Base-by-base conservation (phyloP, 2,888 invertebrate species). In the Ethmia dodecea region DNA sequence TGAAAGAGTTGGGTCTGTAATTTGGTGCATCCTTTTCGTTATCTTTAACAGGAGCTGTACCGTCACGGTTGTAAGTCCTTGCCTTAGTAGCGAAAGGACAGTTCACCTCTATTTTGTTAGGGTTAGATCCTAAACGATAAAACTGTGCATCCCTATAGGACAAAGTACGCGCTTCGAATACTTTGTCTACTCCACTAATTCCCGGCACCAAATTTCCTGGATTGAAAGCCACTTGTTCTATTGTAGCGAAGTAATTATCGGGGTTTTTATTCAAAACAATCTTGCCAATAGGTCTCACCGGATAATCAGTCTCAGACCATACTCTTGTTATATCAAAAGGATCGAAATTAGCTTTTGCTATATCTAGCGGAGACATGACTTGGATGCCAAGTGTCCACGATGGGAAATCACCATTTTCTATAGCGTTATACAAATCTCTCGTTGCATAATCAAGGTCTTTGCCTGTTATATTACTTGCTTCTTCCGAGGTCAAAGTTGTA, bases 1-100 rank as follows among this genome's bases (percentile, higher is more conserved):
- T 80, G 72, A 96, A 97, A 48, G 94, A 94, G 80, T 97, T 97
- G 0, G 97, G 97, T 76, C 88, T 94, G 66, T 96, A 97, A 70
- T 96, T 96, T 2, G 96, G 96, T 1, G 93, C 92, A 12, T 92
- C 92, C 9, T 88, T 90, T 73, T 94, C 93, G 64, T 94, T 95
- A 51, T 91, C 88, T 14, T 81, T 73, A 16, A 89, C 81, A 26
- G 89, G 84, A 88, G 91, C 91, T 3, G 89, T 81, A 0, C 96
- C 46, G 31, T 52, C 46, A 8, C 52, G 41, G 13, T 43, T 40
- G 27, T 50, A 48, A n/a, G 36, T 38, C 13, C 40, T 40, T 5
- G 31, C 31, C 8, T 31, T 50, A 1, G 43, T 40, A 25, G 57
- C 52, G 2, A 52, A 31, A 6, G 66, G 62, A 33, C 33, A 38